These are phyloP conservation scores for Hoplodrina blanda DNA, from an alignment of 2,888 invertebrate species.

Conservation along the genomic window DNA sequence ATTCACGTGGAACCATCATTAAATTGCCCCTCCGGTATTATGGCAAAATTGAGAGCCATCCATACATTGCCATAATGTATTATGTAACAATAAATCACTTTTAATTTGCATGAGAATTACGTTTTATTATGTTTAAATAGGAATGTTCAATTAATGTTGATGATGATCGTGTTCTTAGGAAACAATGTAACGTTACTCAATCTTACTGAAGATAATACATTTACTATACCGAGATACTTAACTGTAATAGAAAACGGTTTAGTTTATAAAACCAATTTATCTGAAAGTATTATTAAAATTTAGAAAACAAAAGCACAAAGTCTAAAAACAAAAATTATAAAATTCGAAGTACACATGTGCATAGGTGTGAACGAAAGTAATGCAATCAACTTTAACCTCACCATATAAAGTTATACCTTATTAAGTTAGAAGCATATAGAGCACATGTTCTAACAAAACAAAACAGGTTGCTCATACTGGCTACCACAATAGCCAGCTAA, in stretches of 20 bases:
- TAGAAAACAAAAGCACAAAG: neutral
- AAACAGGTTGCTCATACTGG: constrained; percentile 52
- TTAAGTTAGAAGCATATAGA: constrained; percentile 12
- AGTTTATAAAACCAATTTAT: too few relatives aligned
- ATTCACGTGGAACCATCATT: constrained; percentile 63
- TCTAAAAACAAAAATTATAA: neutral
- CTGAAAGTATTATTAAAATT: neutral
- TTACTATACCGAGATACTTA: neutral
- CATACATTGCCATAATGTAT: constrained; percentile 40
- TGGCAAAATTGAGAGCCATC: constrained; percentile 52
- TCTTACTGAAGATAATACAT: neutral
- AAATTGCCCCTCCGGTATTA: constrained; percentile 57
- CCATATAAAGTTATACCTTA: constrained; percentile 18
- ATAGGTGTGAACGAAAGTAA: neutral
- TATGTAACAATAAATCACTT: constrained; percentile 54
- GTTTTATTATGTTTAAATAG: constrained; percentile 28
- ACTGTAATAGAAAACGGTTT: neutral
- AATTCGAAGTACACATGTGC: neutral
- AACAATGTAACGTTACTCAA: neutral
- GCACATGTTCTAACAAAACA: constrained; percentile 25
- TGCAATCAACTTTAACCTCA: constrained; percentile 11
- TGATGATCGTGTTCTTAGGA: neutral
- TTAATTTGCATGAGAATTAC: constrained; percentile 45
- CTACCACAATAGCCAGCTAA: constrained; percentile 45
- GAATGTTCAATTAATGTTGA: constrained; percentile 14